phyloP scores from a whole-genome alignment of 2,113 vertebrate genomes.

The Nannobrachium achirus region DNA sequence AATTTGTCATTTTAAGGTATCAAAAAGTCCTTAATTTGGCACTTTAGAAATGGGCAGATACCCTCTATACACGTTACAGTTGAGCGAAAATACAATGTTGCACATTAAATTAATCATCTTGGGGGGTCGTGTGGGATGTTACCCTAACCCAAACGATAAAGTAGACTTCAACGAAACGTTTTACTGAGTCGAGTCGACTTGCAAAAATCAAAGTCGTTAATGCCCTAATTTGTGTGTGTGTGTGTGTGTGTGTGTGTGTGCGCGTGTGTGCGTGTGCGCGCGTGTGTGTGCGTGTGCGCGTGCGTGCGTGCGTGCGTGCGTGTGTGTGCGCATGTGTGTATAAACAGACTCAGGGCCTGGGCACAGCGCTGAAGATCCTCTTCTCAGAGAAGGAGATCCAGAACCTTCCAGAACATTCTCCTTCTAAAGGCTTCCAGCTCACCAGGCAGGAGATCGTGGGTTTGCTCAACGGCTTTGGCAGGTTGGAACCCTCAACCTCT shows the following conservation, averaged over 20 bases:
- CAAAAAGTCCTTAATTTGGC: no score
- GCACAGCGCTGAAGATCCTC: conserved; percentile 94
- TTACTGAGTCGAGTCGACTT: no score
- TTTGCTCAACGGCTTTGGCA: conserved; percentile 91
- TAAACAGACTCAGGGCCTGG: conserved; percentile 91
- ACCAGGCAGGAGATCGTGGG: conserved; percentile 95
- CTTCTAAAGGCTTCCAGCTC: conserved; percentile 95
- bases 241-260: not conserved
- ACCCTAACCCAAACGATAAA: no score
- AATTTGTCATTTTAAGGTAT: no score
- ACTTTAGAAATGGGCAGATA: no score
- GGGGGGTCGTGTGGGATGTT: no score
- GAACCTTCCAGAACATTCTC: conserved; percentile 90
- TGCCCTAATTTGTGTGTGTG: not conserved
- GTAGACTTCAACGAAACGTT: no score
- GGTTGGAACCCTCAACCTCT: conserved; percentile 69
- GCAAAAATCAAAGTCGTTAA: no score
- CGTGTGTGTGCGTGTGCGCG: not conserved
- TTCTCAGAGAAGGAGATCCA: conserved; percentile 97
- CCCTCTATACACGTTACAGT: no score
- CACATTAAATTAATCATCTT: no score
- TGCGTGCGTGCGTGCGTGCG: not conserved
- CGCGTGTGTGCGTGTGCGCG: not conserved
- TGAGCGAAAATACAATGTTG: no score
- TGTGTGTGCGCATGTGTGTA: not conserved